Evolutionary conservation across 1,140 invertebrate species (phyloP).

Genomic region (Cherax quadricarinatus): DNA sequence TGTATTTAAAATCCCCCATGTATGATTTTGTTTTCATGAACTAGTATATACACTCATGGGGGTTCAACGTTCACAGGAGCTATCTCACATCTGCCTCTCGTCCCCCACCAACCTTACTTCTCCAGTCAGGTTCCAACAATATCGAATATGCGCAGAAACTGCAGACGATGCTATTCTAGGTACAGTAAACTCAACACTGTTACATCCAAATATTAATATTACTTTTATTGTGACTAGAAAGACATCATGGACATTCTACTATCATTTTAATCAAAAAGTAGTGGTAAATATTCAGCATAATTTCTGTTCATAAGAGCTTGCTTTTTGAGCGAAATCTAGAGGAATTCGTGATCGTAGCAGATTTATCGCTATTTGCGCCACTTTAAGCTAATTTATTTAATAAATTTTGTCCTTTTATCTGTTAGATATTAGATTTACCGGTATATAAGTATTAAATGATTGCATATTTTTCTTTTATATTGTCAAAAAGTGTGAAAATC

Average conservation of each 20-base stretch:
- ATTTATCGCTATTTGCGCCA: slow-evolving; percentile 40
- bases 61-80: slow-evolving; percentile 63
- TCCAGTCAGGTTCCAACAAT: slow-evolving; percentile 64
- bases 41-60: slow-evolving; percentile 65
- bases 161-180: slow-evolving; percentile 61
- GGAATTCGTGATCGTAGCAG: slow-evolving; percentile 52
- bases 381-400: slow-evolving; percentile 5
- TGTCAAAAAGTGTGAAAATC: slow-evolving; percentile 55
- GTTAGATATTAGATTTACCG: background rate
- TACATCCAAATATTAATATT: background rate
- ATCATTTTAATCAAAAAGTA: background rate
- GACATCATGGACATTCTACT: background rate
- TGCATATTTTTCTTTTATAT: background rate
- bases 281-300: background rate
- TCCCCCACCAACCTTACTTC: slow-evolving; percentile 61
- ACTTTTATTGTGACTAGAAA: background rate
- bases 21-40: slow-evolving; percentile 67
- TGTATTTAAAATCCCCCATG: slow-evolving; percentile 72
- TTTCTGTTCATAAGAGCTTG: slow-evolving; percentile 27
- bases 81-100: slow-evolving; percentile 69
- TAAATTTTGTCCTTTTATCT: too few relatives aligned
- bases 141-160: slow-evolving; percentile 69
- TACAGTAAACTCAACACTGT: background rate
- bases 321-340: background rate
- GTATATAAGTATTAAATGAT: background rate